Conservation (phyloP, 2,113 vertebrate genomes). For the Hypanus sabinus region DNA sequence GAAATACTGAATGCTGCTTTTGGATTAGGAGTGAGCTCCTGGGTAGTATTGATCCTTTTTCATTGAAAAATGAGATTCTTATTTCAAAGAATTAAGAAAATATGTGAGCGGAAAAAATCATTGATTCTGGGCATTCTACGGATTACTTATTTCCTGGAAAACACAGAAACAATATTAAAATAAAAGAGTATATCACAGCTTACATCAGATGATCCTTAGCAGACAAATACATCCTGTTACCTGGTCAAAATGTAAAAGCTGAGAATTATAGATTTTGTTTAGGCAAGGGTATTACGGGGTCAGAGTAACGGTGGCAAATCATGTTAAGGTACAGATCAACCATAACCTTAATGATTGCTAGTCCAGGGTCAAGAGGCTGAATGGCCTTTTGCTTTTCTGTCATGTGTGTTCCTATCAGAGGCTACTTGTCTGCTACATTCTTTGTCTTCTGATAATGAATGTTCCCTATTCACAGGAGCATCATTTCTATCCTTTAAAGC, state of each 20-base stretch:
- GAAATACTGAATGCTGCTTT: neutral
- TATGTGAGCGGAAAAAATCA: neutral
- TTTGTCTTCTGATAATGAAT: neutral
- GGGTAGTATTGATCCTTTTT: neutral
- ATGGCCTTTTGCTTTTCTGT: neutral
- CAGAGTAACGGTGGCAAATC: no score
- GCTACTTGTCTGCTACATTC: neutral
- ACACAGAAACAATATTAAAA: neutral
- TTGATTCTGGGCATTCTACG: neutral
- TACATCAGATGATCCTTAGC: neutral
- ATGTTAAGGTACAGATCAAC: neutral
- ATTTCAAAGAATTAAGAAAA: conserved; percentile 16
- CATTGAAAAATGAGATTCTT: neutral
- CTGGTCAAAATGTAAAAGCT: neutral
- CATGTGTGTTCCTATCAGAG: neutral
- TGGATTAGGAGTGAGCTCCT: neutral
- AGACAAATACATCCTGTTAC: neutral
- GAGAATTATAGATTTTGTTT: neutral
- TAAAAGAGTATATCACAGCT: neutral
- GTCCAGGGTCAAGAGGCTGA: neutral
- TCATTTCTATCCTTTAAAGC: neutral
- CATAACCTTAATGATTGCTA: neutral
- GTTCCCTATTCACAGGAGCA: neutral
- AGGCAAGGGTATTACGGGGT: neutral
- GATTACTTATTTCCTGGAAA: neutral